A percentile compares a stretch with the other conserved stretches of the same genome.
Conservation (phyloP, 2,797 vertebrate genomes). For the Austrolebias charrua region DNA sequence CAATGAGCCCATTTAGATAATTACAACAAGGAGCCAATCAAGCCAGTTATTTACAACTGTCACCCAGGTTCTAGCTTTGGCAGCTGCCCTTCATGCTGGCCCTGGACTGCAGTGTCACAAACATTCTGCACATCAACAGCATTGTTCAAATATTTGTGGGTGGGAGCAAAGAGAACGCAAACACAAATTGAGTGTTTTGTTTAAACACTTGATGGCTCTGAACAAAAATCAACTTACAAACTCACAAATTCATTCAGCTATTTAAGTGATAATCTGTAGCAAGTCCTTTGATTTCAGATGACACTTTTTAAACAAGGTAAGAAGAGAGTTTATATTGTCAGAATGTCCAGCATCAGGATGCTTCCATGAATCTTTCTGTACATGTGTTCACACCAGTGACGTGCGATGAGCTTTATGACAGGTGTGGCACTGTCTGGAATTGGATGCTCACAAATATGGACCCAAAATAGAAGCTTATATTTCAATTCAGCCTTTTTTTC, state of each 20-base stretch:
- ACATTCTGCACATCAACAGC: neutral
- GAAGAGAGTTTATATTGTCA: neutral
- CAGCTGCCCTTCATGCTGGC: slow-evolving; percentile 74
- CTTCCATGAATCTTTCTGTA: neutral
- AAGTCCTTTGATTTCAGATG: neutral
- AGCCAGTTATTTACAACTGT: slow-evolving; percentile 90
- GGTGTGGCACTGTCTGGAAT: too few species aligned
- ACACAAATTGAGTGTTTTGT: neutral
- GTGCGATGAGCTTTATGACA: too few species aligned
- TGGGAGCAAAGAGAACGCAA: slow-evolving; percentile 8
- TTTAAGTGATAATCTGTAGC: neutral
- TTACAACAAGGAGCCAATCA: slow-evolving; percentile 94
- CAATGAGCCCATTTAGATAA: slow-evolving; percentile 98
- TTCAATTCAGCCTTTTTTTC: too few species aligned
- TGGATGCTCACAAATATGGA: too few species aligned
- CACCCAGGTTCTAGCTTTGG: slow-evolving; percentile 67
- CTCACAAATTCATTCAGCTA: neutral
- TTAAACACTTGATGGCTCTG: neutral
- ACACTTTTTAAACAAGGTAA: neutral
- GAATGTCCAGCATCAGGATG: neutral
- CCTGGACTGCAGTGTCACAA: slow-evolving; percentile 22
- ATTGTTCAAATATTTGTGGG: neutral
- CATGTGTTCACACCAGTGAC: neutral
- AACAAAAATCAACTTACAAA: slow-evolving; percentile 3
- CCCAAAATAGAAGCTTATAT: too few species aligned